phyloP scores from a whole-genome alignment of 2,797 vertebrate genomes.

The Silurus aristotelis region DNA sequence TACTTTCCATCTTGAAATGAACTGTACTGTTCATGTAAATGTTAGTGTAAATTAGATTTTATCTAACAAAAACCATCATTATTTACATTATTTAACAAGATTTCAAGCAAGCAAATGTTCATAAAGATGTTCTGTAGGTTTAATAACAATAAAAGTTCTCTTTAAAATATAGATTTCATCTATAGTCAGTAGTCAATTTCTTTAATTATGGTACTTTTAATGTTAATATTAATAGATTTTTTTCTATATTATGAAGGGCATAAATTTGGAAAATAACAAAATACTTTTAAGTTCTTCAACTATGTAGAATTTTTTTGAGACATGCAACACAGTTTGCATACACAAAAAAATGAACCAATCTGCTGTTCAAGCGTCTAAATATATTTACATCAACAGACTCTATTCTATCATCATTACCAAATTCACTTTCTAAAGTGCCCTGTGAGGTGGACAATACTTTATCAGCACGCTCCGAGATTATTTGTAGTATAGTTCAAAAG shows the following conservation, averaged over 20 bases:
- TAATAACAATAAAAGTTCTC: conserved; percentile 18
- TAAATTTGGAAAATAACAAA: neutral
- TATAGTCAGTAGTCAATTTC: conserved; percentile 27
- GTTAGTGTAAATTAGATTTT: neutral
- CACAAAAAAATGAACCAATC: too few relatives aligned
- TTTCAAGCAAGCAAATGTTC: neutral
- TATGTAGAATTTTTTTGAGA: too few relatives aligned
- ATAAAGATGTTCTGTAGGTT: conserved; percentile 37
- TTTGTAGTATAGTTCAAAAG: neutral
- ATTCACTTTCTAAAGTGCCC: conserved; percentile 2
- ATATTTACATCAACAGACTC: too few relatives aligned
- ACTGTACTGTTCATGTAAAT: conserved; percentile 3
- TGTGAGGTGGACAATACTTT: too few relatives aligned
- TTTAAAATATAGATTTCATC: conserved; percentile 28
- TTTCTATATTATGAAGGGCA: neutral
- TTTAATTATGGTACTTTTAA: neutral
- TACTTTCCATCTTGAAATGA: neutral
- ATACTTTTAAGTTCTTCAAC: neutral
- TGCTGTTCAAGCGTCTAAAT: too few relatives aligned
- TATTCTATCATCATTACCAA: neutral
- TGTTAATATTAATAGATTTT: neutral
- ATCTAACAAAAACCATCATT: neutral
- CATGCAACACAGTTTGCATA: too few relatives aligned
- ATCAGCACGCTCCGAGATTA: too few relatives aligned
- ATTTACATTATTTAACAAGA: neutral